phyloP scores from a whole-genome alignment of 1,140 invertebrate species.

The Macrotrachela quadricornifera region DNA sequence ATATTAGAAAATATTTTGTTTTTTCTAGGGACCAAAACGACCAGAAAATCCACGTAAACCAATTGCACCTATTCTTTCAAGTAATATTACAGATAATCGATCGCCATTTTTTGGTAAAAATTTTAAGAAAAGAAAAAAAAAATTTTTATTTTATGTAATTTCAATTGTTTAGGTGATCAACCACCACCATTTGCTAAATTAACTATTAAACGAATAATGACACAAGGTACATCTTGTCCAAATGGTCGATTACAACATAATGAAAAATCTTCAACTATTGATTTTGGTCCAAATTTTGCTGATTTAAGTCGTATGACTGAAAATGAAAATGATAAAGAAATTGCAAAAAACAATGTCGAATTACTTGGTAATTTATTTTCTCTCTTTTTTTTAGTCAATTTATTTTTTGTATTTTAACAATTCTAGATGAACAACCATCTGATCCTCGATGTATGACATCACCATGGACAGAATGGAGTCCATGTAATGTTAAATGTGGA shows the following conservation, averaged over 20 bases:
- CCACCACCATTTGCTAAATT: conserved; percentile 59
- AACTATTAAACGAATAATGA: conserved; percentile 10
- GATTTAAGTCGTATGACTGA: background rate
- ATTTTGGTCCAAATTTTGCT: background rate
- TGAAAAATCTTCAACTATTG: background rate
- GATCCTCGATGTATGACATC: conserved; percentile 41
- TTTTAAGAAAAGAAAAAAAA: too few species aligned
- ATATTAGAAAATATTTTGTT: background rate
- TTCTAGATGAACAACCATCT: background rate
- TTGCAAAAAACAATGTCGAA: background rate
- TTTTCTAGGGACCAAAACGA: conserved; percentile 41
- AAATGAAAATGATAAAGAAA: background rate
- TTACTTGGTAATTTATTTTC: too few species aligned
- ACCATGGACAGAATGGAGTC: conserved; percentile 49
- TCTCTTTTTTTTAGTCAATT: too few species aligned
- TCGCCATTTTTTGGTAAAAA: conserved; percentile 70
- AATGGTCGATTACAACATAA: background rate
- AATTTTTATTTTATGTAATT: too few species aligned
- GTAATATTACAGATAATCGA: conserved; percentile 46
- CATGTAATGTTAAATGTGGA: conserved; percentile 9
- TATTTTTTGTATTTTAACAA: too few species aligned
- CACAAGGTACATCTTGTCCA: conserved; percentile 4
- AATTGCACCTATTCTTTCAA: conserved; percentile 56
- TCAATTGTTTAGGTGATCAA: conserved; percentile 35
- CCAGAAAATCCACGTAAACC: conserved; percentile 65